These are phyloP conservation scores for Regulus satrapa DNA, from an alignment of 2,113 vertebrate species.

Conservation along the genomic window DNA sequence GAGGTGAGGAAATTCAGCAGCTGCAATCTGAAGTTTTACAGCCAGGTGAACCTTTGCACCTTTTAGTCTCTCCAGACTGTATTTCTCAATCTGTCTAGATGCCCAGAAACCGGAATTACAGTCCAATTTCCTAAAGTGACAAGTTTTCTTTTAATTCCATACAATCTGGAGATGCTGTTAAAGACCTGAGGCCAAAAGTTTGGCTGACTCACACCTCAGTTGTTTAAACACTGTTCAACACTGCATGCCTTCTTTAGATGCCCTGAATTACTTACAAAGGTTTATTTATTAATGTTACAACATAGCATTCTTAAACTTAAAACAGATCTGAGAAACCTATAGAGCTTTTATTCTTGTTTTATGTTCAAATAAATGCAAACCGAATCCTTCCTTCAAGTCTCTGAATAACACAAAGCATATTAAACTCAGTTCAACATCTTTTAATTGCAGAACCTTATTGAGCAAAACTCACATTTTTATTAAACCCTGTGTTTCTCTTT, in stretches of 20 bases:
- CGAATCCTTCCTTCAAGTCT: neutral
- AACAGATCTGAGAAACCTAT: neutral
- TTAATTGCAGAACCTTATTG: neutral
- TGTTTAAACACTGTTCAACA: neutral
- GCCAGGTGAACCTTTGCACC: neutral
- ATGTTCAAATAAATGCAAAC: neutral
- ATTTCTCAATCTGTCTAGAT: neutral
- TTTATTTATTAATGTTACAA: neutral
- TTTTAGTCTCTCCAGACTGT: neutral
- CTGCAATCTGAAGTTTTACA: neutral
- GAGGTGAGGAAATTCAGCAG: neutral
- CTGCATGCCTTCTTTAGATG: neutral
- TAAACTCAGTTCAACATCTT: neutral
- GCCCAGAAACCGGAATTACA: neutral
- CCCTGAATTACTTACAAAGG: neutral
- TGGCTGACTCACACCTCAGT: neutral
- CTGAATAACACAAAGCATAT: neutral
- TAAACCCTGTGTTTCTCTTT: neutral
- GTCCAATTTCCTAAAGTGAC: neutral
- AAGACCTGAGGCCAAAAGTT: neutral
- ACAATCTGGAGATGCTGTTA: neutral
- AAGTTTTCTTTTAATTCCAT: neutral
- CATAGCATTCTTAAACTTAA: neutral
- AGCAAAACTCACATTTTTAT: neutral
- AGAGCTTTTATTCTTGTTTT: neutral